These are phyloP conservation scores for Myanophis thanlyinensis DNA, from an alignment of 2,113 vertebrate genomes.

Conservation along the genomic window DNA sequence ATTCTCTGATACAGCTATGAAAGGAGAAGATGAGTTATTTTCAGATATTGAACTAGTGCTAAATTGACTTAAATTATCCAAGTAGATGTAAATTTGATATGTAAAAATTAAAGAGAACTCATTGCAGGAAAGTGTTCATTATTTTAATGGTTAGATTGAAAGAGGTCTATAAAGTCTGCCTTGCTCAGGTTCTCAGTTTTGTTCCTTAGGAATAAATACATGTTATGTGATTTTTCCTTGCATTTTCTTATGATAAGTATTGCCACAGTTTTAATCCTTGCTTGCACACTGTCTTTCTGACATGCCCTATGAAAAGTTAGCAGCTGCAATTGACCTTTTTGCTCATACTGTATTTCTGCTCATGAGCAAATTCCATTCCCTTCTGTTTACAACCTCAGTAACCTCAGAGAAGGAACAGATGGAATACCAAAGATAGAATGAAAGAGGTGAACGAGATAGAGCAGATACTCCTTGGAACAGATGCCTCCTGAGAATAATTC, in stretches of 20 bases:
- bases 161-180: not conserved
- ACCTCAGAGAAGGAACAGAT: not conserved
- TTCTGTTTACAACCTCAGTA: conserved; percentile 23
- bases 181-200: not conserved
- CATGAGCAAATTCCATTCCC: not conserved
- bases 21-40: not conserved
- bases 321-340: conserved; percentile 24
- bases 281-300: not conserved
- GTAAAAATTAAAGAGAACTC: not conserved
- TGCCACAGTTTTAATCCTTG: conserved; percentile 12
- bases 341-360: not conserved
- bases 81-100: not conserved
- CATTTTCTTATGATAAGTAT: not conserved
- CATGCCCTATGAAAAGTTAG: conserved; percentile 11
- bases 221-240: conserved; percentile 20
- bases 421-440: conserved; percentile 17
- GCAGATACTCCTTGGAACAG: not conserved
- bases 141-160: not conserved
- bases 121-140: not conserved
- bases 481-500: not conserved
- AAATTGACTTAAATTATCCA: not conserved
- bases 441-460: conserved; percentile 17
- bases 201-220: conserved; percentile 14
- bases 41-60: not conserved
- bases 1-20: not conserved